phyloP scores from a whole-genome alignment of 2,888 invertebrate genomes.

The Trichogramma dendrolimi region DNA sequence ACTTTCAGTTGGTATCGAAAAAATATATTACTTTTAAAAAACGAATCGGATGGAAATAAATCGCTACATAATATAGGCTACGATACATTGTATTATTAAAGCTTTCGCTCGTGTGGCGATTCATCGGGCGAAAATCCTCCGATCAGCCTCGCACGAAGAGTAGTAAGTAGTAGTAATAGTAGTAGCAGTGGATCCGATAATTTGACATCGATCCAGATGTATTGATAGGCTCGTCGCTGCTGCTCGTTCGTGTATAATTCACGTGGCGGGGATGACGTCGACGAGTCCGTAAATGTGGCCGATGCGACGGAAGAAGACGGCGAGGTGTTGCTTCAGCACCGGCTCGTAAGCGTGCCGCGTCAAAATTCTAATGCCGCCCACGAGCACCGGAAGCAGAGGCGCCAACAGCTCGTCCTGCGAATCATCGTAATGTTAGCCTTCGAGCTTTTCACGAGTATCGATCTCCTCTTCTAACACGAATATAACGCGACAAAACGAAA shows the following conservation, averaged over 20 bases:
- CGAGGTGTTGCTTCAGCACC: slow-evolving; percentile 56
- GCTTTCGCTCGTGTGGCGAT: too few relatives aligned
- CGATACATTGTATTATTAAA: too few relatives aligned
- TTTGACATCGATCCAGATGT: background rate
- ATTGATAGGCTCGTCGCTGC: slow-evolving; percentile 8
- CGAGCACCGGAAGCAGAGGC: slow-evolving; percentile 58
- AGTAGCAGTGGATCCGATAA: too few relatives aligned
- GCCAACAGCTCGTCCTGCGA: slow-evolving; percentile 54
- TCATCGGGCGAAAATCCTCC: too few relatives aligned
- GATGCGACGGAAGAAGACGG: slow-evolving; percentile 57
- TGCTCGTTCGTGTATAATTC: background rate
- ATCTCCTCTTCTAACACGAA: background rate
- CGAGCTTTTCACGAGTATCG: background rate
- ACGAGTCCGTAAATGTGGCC: slow-evolving; percentile 54
- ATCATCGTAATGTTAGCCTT: background rate
- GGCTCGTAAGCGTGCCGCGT: slow-evolving; percentile 58
- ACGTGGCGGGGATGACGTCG: background rate
- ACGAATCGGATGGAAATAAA: too few relatives aligned
- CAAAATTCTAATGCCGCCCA: slow-evolving; percentile 57
- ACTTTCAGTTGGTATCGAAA: too few relatives aligned
- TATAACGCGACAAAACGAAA: background rate
- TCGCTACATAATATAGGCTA: too few relatives aligned
- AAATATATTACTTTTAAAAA: too few relatives aligned
- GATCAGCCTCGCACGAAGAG: too few relatives aligned
- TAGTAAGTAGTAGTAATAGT: too few relatives aligned